These are phyloP conservation scores for Mesoligia furuncula DNA, from an alignment of 2,888 invertebrate genomes.

Conservation along the genomic window DNA sequence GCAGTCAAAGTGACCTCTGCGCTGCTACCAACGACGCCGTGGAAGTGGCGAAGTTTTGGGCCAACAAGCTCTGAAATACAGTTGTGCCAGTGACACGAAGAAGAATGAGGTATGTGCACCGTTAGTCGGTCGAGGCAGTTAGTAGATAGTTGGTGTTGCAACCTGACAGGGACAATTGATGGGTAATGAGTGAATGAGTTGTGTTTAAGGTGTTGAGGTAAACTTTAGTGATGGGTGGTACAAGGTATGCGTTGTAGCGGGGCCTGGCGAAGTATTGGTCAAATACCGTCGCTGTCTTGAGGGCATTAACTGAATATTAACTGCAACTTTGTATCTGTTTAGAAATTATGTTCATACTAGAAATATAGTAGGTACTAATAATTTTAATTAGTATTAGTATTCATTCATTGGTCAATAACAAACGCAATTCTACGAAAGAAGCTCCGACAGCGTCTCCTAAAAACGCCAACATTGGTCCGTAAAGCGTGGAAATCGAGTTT, in stretches of 20 bases:
- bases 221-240: not conserved
- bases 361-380: no score
- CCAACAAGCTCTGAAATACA: not conserved
- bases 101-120: constrained; percentile 24
- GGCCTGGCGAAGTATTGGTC: not conserved
- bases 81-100: not conserved
- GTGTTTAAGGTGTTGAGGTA: constrained; percentile 31
- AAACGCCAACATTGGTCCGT: not conserved
- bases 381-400: not conserved
- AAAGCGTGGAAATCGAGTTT: not conserved
- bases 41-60: not conserved
- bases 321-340: not conserved
- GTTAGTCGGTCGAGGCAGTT: constrained; percentile 31
- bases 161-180: constrained; percentile 26
- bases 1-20: no score
- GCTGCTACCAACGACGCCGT: not conserved
- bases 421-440: not conserved
- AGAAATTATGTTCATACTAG: not conserved
- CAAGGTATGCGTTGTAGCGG: not conserved
- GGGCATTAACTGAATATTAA: not conserved
- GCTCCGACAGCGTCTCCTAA: not conserved
- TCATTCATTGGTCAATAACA: not conserved
- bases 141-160: constrained; percentile 4
- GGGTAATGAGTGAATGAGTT: constrained; percentile 35
- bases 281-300: no score